Conservation (phyloP, 2,797 vertebrate genomes). For the Eulemur rubriventer region DNA sequence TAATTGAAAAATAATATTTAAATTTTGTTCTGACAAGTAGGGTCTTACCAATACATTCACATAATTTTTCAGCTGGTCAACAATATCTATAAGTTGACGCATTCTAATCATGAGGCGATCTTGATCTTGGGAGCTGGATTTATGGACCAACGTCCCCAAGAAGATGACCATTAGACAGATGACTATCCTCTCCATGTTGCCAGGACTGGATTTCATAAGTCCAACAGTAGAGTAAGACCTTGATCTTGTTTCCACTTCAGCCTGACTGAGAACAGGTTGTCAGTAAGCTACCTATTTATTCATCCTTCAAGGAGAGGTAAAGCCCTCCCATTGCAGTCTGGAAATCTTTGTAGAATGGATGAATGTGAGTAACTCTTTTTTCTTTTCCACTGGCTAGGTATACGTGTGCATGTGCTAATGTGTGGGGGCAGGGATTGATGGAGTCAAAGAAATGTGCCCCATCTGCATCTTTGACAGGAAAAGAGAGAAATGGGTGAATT, state of each 20-base stretch:
- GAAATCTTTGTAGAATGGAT: conserved; percentile 95
- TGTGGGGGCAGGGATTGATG: conserved; percentile 88
- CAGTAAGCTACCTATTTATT: conserved; percentile 93
- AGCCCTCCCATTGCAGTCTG: conserved; percentile 93
- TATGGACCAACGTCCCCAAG: conserved; percentile 67
- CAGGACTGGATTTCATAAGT: conserved; percentile 69
- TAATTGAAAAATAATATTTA: conserved; percentile 34
- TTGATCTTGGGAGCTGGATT: conserved; percentile 14
- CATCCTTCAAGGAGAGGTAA: conserved; percentile 92
- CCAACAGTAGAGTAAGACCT: conserved; percentile 62
- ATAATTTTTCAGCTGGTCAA: conserved; percentile 57
- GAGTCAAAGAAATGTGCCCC: conserved; percentile 88
- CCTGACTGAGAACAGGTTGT: conserved; percentile 83
- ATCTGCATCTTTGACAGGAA: conserved; percentile 93
- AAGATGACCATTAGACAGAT: conserved; percentile 86
- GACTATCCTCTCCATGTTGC: conserved; percentile 86
- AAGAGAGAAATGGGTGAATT: conserved; percentile 92
- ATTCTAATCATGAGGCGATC: conserved; percentile 69
- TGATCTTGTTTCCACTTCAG: conserved; percentile 73
- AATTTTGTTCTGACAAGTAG: conserved; percentile 15
- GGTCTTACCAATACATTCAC: conserved; percentile 85
- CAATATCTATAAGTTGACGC: conserved; percentile 74
- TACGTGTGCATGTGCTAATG: conserved; percentile 82
- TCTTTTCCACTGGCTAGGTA: conserved; percentile 97
- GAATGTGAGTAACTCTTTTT: conserved; percentile 95